Percentiles rank a stretch among this genome's conserved stretches.
Evolutionary conservation across 2,113 vertebrate species (phyloP).

Genomic region (Garra rufa): DNA sequence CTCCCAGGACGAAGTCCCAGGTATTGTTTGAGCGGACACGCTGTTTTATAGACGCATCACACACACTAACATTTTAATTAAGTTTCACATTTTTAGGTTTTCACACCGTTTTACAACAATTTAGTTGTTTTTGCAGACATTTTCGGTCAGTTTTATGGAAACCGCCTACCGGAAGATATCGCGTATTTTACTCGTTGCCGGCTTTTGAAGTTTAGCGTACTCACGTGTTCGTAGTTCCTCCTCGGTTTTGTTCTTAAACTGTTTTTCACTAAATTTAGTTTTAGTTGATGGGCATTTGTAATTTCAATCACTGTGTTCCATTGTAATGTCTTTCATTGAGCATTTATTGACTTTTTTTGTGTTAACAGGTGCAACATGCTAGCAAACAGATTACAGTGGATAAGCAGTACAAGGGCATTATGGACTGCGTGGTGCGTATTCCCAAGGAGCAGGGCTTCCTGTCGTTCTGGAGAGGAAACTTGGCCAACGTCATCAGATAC

Average conservation of each 20-base stretch:
- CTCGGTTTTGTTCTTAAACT: neutral
- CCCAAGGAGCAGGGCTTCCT: constrained; percentile 88
- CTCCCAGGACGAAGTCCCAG: neutral
- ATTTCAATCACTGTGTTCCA: neutral
- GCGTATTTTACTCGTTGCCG: neutral
- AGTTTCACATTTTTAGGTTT: too few relatives aligned
- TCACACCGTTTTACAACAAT: neutral
- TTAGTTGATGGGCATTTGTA: neutral
- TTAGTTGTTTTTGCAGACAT: too few relatives aligned
- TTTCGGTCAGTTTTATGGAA: neutral
- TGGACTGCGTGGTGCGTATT: constrained; percentile 87
- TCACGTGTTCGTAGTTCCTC: neutral
- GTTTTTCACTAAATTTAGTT: neutral
- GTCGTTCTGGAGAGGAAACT: constrained; percentile 89
- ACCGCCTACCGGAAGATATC: constrained; percentile 15
- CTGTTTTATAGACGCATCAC: too few relatives aligned
- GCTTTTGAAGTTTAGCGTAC: neutral
- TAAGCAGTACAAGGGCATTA: constrained; percentile 89
- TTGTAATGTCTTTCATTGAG: neutral
- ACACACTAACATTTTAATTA: too few relatives aligned
- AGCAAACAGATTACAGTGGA: constrained; percentile 88
- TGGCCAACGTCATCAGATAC: constrained; percentile 92
- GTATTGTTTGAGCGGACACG: constrained; percentile 18
- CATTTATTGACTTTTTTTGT: neutral
- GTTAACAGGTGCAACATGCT: constrained; percentile 86